Evolutionary conservation across 2,797 vertebrate genomes (phyloP).

Genomic region (Orestias chungarensis): DNA sequence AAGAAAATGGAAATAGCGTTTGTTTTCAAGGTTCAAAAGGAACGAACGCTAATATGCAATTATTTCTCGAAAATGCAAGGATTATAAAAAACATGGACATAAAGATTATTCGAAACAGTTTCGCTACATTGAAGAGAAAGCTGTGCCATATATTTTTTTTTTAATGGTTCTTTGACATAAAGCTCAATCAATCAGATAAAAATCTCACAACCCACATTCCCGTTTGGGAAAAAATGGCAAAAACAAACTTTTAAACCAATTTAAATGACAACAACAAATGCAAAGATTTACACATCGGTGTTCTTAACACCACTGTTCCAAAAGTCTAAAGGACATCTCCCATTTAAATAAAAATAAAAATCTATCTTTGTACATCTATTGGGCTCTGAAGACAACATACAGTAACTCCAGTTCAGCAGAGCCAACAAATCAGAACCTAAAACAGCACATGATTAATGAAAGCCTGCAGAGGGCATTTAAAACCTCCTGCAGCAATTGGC

Average conservation of each 20-base stretch:
- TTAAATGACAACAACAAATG: conserved; percentile 82
- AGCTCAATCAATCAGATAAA: conserved; percentile 76
- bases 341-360: conserved; percentile 78
- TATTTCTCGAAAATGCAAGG: conserved; percentile 34
- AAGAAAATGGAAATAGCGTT: conserved; percentile 6
- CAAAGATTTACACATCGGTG: conserved; percentile 74
- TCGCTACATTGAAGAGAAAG: conserved; percentile 71
- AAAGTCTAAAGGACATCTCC: conserved; percentile 82
- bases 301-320: conserved; percentile 77
- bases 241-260: conserved; percentile 81
- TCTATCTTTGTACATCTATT: conserved; percentile 78
- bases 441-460: conserved; percentile 79
- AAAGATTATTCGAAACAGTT: conserved; percentile 47
- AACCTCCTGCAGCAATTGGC: conserved; percentile 96
- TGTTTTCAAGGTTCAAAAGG: conserved; percentile 10
- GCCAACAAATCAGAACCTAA: conserved; percentile 76
- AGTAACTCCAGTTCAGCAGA: conserved; percentile 77
- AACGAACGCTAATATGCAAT: conserved; percentile 25
- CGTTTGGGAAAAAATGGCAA: conserved; percentile 79
- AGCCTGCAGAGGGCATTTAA: conserved; percentile 98
- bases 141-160: conserved; percentile 63
- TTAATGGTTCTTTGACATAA: conserved; percentile 74
- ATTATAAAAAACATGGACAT: conserved; percentile 26
- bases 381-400: conserved; percentile 80
- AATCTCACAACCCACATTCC: conserved; percentile 76